Conservation (phyloP, 1,140 invertebrate genomes). For the Drosophila yakuba region DNA sequence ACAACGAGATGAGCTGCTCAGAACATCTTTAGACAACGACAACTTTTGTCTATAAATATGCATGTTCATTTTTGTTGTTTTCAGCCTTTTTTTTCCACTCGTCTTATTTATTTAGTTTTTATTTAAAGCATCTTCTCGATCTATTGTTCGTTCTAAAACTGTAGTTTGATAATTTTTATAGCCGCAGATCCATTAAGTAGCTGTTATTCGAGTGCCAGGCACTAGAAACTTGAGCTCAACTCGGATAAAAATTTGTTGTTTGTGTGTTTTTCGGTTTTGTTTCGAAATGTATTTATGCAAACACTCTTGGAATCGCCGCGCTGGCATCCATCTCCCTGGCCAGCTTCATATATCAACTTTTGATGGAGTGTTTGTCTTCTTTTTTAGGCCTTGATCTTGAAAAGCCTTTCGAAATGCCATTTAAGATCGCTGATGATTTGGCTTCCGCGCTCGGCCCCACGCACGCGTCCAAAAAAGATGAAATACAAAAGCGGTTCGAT, state of each 20-base stretch:
- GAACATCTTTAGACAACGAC: constrained; percentile 71
- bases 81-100: constrained; percentile 6
- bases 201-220: constrained; percentile 62
- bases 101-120: constrained; percentile 75
- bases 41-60: constrained; percentile 75
- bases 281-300: constrained; percentile 73
- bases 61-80: constrained; percentile 37
- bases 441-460: constrained; percentile 66
- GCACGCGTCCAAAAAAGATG: constrained; percentile 45
- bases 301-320: constrained; percentile 48
- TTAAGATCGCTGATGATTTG: constrained; percentile 39
- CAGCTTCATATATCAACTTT: constrained; percentile 75
- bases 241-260: constrained; percentile 25
- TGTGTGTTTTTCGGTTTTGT: constrained; percentile 19
- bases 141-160: constrained; percentile 53
- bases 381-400: constrained; percentile 76
- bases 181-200: constrained; percentile 54
- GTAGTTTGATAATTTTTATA: constrained; percentile 69
- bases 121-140: constrained; percentile 61
- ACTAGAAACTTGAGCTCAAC: constrained; percentile 49
- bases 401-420: constrained; percentile 80
- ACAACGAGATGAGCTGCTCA: constrained; percentile 46
- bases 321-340: constrained; percentile 58
- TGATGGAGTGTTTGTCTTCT: constrained; percentile 37
- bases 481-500: constrained; percentile 37